Evolutionary conservation across 2,888 invertebrate species (phyloP).

Genomic region (Andrena dorsata): DNA sequence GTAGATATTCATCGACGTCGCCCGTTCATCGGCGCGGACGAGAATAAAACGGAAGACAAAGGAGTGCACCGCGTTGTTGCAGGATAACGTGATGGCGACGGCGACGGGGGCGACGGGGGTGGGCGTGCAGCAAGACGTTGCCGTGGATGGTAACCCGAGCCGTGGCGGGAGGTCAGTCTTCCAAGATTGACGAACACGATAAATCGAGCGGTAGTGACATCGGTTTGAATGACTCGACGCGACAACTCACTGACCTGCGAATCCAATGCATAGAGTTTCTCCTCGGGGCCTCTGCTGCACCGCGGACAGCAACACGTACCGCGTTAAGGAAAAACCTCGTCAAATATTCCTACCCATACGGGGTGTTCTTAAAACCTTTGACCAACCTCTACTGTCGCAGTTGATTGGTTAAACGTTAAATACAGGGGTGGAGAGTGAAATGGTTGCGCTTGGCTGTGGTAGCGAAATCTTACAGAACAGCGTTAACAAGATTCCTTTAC

Average conservation of each 20-base stretch:
- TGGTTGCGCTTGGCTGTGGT: no score
- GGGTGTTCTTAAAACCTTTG: conserved; percentile 1
- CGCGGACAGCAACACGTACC: conserved; percentile 25
- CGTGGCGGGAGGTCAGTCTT: conserved; percentile 81
- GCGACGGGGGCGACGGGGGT: conserved; percentile 17
- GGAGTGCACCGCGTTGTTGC: conserved; percentile 58
- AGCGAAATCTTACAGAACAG: no score
- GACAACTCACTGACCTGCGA: conserved; percentile 85
- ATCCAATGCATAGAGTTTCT: conserved; percentile 83
- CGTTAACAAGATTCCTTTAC: no score
- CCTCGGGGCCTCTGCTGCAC: conserved; percentile 53
- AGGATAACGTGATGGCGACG: conserved; percentile 37
- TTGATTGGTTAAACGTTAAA: no score
- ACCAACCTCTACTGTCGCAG: neutral
- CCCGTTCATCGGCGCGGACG: conserved; percentile 51
- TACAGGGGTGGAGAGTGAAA: no score
- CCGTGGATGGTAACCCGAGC: conserved; percentile 81
- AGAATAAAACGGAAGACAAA: conserved; percentile 75
- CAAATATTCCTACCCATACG: conserved; percentile 28
- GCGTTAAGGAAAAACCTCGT: conserved; percentile 40
- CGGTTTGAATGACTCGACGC: conserved; percentile 79
- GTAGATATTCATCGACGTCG: conserved; percentile 63
- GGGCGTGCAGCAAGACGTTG: conserved; percentile 52
- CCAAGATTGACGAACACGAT: conserved; percentile 84
- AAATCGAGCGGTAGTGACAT: conserved; percentile 82